These are phyloP conservation scores for Papilio machaon DNA, from an alignment of 1,140 invertebrate species.

Conservation along the genomic window DNA sequence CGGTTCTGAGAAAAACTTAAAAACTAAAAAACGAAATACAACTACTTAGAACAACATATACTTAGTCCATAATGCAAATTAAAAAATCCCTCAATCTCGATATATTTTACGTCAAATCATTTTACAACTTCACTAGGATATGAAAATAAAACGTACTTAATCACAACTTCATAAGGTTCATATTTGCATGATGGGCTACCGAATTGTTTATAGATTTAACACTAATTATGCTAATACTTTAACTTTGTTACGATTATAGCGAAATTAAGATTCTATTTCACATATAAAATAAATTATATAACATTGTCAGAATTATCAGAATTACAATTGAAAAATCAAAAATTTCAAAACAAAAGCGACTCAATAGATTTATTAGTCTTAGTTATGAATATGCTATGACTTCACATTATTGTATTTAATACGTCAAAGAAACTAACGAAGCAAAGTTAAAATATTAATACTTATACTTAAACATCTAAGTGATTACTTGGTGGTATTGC, in stretches of 20 bases:
- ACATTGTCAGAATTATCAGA: no score
- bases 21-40: not conserved
- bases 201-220: not conserved
- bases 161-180: slow-evolving; percentile 8
- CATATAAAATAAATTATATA: no score
- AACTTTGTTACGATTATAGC: not conserved
- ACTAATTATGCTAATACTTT: not conserved
- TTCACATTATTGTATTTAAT: no score
- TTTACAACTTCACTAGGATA: not conserved
- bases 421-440: not conserved
- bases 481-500: slow-evolving; percentile 68
- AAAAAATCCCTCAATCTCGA: not conserved
- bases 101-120: not conserved
- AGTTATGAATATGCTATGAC: no score
- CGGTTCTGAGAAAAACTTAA: not conserved
- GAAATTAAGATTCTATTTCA: not conserved
- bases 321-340: no score
- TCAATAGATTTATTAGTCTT: no score
- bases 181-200: slow-evolving; percentile 35
- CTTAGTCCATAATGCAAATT: slow-evolving; percentile 19
- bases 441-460: slow-evolving; percentile 21
- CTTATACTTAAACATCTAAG: slow-evolving; percentile 37
- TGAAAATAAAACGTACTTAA: not conserved
- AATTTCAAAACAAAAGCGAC: no score
- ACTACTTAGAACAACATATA: not conserved